These are phyloP conservation scores for Sebastes reedi DNA, from an alignment of 2,797 vertebrate species.

Conservation along the genomic window DNA sequence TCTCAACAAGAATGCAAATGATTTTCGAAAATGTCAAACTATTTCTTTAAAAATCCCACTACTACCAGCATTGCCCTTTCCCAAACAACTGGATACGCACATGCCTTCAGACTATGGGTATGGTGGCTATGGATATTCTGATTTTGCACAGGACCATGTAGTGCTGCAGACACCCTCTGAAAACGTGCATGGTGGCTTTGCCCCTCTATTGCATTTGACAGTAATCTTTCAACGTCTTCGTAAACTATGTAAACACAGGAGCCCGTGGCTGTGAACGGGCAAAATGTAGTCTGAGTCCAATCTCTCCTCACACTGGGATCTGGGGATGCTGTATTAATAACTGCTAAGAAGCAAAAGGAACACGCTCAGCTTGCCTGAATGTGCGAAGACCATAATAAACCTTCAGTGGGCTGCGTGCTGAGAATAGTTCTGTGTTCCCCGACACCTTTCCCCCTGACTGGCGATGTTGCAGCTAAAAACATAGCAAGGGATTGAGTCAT, in stretches of 20 bases:
- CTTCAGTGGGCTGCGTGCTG: slow-evolving; percentile 19
- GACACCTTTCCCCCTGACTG: slow-evolving; percentile 54
- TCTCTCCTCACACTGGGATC: slow-evolving; percentile 53
- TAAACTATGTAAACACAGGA: slow-evolving; percentile 78
- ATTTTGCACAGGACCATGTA: slow-evolving; percentile 56
- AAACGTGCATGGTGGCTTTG: slow-evolving; percentile 65
- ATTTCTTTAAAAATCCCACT: not conserved
- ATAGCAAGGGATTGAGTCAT: slow-evolving; percentile 67
- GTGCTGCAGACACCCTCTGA: slow-evolving; percentile 32
- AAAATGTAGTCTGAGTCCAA: slow-evolving; percentile 54
- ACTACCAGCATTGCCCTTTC: slow-evolving; percentile 39
- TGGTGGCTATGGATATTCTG: slow-evolving; percentile 41
- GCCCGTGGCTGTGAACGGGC: slow-evolving; percentile 28
- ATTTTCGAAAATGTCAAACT: not conserved
- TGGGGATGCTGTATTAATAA: slow-evolving; percentile 46
- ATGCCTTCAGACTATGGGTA: slow-evolving; percentile 44
- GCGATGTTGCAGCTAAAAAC: slow-evolving; percentile 46
- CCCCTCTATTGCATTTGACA: slow-evolving; percentile 66
- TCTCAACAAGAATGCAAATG: not conserved
- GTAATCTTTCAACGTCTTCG: slow-evolving; percentile 74
- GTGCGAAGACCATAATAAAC: slow-evolving; percentile 52
- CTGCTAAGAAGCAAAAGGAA: slow-evolving; percentile 25
- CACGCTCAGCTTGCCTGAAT: slow-evolving; percentile 9
- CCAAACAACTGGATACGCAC: slow-evolving; percentile 34
- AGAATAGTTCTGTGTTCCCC: slow-evolving; percentile 42